phyloP scores from a whole-genome alignment of 2,797 vertebrate genomes.

The Glyptemys insculpta region DNA sequence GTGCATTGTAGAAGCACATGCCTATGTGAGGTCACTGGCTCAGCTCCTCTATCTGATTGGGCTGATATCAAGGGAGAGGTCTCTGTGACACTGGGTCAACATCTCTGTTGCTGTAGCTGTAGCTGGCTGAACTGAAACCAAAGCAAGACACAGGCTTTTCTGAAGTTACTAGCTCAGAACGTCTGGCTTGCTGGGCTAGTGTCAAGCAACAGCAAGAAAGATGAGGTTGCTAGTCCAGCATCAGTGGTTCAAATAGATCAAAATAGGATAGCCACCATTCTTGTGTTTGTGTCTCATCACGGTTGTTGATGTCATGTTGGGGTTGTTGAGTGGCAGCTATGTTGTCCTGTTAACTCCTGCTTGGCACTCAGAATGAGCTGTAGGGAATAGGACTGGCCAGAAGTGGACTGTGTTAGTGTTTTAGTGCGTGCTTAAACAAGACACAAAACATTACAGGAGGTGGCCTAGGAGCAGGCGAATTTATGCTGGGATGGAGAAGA shows the following conservation, averaged over 20 bases:
- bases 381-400: conserved; percentile 30
- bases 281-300: conserved; percentile 27
- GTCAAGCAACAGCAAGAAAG: background rate
- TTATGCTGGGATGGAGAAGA: conserved; percentile 3
- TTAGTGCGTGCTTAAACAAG: conserved; percentile 40
- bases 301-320: conserved; percentile 32
- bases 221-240: conserved; percentile 17
- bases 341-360: conserved; percentile 18
- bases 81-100: background rate
- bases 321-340: conserved; percentile 32
- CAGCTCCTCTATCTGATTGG: background rate
- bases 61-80: background rate
- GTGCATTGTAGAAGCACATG: background rate
- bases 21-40: background rate
- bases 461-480: background rate
- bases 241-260: conserved; percentile 24
- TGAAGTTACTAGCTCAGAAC: background rate
- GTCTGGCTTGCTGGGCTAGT: background rate
- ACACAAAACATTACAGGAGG: background rate
- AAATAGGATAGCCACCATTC: conserved; percentile 28
- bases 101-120: background rate
- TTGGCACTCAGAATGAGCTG: conserved; percentile 25
- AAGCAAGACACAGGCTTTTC: conserved; percentile 11
- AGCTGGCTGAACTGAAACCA: conserved; percentile 10
- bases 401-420: conserved; percentile 24